These are phyloP conservation scores for Geotrupes spiniger DNA, from an alignment of 2,888 invertebrate genomes.

Conservation along the genomic window DNA sequence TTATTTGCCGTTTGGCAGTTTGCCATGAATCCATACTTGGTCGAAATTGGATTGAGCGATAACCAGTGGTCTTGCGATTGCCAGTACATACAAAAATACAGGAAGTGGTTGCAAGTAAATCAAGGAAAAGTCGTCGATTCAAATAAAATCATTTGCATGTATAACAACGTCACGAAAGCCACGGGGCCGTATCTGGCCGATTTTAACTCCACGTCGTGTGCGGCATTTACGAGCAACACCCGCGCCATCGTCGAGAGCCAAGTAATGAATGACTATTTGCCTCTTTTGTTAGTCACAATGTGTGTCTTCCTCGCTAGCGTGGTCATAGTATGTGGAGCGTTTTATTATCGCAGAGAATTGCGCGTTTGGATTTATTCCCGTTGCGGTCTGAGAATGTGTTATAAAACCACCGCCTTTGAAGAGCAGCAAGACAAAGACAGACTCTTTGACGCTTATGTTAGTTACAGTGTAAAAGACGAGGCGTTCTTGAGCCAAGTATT, in stretches of 20 bases:
- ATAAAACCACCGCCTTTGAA: conserved; percentile 76
- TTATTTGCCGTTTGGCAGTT: conserved; percentile 86
- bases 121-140: conserved; percentile 79
- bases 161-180: conserved; percentile 69
- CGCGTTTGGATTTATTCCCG: conserved; percentile 84
- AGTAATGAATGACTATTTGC: conserved; percentile 79
- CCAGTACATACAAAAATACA: conserved; percentile 74
- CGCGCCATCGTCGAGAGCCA: conserved; percentile 71
- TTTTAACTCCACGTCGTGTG: conserved; percentile 76
- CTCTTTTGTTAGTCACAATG: conserved; percentile 72
- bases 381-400: conserved; percentile 83
- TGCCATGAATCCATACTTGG: conserved; percentile 77
- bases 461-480: conserved; percentile 92
- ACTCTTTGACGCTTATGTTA: conserved; percentile 92
- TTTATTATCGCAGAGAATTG: conserved; percentile 78
- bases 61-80: conserved; percentile 94
- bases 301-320: conserved; percentile 76
- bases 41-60: conserved; percentile 78
- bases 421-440: conserved; percentile 81
- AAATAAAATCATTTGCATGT: conserved; percentile 71
- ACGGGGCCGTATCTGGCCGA: conserved; percentile 70
- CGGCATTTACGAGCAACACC: conserved; percentile 68
- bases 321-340: conserved; percentile 71
- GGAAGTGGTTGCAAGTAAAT: conserved; percentile 76
- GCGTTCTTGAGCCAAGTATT: conserved; percentile 86